These are phyloP conservation scores for Coregonus suidteri DNA, from an alignment of 2,797 vertebrate species.

Conservation along the genomic window DNA sequence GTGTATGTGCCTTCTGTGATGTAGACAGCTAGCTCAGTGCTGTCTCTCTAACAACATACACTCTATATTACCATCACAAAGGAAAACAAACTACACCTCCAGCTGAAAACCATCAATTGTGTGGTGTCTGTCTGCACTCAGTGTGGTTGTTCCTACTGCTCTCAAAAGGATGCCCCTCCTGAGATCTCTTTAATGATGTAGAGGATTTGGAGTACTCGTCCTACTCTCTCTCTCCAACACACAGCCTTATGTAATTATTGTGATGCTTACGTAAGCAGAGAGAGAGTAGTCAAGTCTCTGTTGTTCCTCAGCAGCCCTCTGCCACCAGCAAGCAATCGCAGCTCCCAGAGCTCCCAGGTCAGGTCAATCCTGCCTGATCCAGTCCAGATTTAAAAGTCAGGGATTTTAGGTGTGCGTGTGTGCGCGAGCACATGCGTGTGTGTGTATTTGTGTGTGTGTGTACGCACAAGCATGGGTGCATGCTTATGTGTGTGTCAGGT, in stretches of 20 bases:
- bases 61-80: not conserved
- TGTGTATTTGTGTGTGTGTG: not conserved
- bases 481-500: no score
- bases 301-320: slow-evolving; percentile 37
- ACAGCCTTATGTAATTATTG: slow-evolving; percentile 50
- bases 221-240: slow-evolving; percentile 34
- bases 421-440: slow-evolving; percentile 6
- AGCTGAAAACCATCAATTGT: not conserved
- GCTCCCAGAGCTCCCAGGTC: slow-evolving; percentile 23
- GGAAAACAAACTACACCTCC: not conserved
- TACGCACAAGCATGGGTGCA: no score
- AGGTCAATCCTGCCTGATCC: slow-evolving; percentile 65
- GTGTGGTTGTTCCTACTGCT: slow-evolving; percentile 28
- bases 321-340: slow-evolving; percentile 42
- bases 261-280: slow-evolving; percentile 49
- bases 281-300: slow-evolving; percentile 20
- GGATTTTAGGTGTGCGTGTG: slow-evolving; percentile 48
- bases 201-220: slow-evolving; percentile 41
- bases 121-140: not conserved
- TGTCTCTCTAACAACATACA: not conserved
- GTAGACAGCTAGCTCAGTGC: slow-evolving; percentile 1
- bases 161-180: slow-evolving; percentile 17
- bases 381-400: slow-evolving; percentile 56
- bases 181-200: slow-evolving; percentile 36
- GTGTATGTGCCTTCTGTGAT: not conserved